Evolutionary conservation across 2,888 invertebrate genomes (phyloP), one percentile per base, ranked within the genome.

Genomic region (Ornithoptera alexandrae): DNA sequence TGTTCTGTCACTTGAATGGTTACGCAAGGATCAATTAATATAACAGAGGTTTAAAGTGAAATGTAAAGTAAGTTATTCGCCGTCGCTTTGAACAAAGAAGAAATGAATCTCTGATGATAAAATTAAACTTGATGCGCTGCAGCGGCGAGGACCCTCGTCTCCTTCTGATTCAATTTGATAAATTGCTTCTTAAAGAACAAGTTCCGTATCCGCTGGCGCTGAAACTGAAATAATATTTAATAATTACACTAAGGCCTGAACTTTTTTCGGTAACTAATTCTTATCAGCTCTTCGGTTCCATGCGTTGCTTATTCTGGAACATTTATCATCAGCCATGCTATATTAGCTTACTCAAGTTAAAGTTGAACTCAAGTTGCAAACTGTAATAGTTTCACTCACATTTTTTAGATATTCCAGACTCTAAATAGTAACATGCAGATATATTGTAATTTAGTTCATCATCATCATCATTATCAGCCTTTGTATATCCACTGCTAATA

Each of bases 121-220:
- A 56, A 65, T 57, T 57, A 65, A 57, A 57, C 56, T 56, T 4
- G n/a, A 6, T 3, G 56, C n/a, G 36, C 53, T 36, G 53, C 53
- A 65, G 22, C 24, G 57, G n/a, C 57, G 15, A 20, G n/a, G 24
- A n/a, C n/a, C 30, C 57, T 36, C 53, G 64, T 65, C 53, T 30
- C 57, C 57, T 65, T 65, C 57, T 20, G 53, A 56, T 24, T 56
- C n/a, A 36, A 56, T 64, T 36, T 65, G 39, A 65, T 65, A 65
- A 39, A 65, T 65, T 57, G 39, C 64, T 65, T 65, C 57, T 65
- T 10, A 57, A 57, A 65, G 36, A 39, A 5, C 56, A 56, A 20
- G 56, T n/a, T 56, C 8, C 10, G 7, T 56, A n/a, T 8, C n/a
- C 56, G 56, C 8, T 20, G 56, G 5, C 56, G 18, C 15, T 15